Evolutionary conservation across 2,797 vertebrate genomes (phyloP).

Genomic region (Molossus molossus): DNA sequence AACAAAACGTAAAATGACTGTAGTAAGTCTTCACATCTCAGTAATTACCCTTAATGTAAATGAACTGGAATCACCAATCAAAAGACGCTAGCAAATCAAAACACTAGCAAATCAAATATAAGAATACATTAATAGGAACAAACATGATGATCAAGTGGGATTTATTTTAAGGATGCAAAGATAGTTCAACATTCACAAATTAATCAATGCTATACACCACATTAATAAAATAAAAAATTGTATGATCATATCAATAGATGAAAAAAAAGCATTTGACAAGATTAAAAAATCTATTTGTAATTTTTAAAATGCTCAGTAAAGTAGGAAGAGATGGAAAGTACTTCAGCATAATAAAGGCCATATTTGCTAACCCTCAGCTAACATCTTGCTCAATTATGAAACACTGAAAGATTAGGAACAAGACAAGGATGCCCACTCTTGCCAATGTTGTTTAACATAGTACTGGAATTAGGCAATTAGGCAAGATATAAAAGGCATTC

Average conservation of each 20-base stretch:
- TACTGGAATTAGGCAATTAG: background rate
- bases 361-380: background rate
- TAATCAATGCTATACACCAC: background rate
- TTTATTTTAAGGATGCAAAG: background rate
- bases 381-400: background rate
- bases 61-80: background rate
- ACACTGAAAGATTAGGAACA: background rate
- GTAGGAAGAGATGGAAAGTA: background rate
- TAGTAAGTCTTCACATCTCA: background rate
- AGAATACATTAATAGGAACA: background rate
- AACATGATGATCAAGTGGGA: background rate
- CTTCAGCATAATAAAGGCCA: background rate
- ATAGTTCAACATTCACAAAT: background rate
- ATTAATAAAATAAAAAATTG: background rate
- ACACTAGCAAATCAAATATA: background rate
- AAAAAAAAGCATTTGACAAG: background rate
- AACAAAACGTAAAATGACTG: background rate
- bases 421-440: background rate
- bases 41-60: background rate
- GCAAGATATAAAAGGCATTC: background rate
- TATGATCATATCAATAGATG: background rate
- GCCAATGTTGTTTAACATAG: background rate
- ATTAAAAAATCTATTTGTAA: background rate
- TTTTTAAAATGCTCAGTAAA: background rate
- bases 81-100: background rate